Percentiles rank a stretch among this genome's conserved stretches.
Conservation (phyloP, 2,888 invertebrate genomes). For the Melanostoma mellinum region DNA sequence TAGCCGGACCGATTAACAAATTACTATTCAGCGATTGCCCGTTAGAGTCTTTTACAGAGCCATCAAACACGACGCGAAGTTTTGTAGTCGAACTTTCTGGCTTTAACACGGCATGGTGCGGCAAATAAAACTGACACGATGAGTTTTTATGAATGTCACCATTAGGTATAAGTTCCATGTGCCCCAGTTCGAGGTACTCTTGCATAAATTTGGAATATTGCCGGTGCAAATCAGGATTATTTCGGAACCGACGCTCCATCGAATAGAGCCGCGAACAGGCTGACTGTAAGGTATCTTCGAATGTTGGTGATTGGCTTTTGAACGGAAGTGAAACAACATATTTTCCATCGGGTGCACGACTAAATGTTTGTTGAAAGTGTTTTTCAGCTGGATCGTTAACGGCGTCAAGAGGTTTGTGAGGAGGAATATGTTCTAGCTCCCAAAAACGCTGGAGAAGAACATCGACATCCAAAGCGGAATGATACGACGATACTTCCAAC, state of each 20-base stretch:
- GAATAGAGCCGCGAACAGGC: constrained; percentile 20
- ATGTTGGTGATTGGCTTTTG: constrained; percentile 15
- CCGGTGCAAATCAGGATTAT: constrained; percentile 13
- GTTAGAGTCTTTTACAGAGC: constrained; percentile 4
- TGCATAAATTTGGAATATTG: constrained; percentile 19
- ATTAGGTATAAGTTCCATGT: constrained; percentile 23
- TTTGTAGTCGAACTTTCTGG: constrained; percentile 28
- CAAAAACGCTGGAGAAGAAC: constrained; percentile 44
- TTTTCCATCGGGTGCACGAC: constrained; percentile 40
- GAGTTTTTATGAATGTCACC: neutral
- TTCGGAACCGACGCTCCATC: constrained; percentile 36
- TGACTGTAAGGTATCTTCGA: constrained; percentile 23
- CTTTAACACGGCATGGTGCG: constrained; percentile 26
- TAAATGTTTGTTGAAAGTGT: constrained; percentile 25
- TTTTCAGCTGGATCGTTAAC: constrained; percentile 43
- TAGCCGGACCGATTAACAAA: constrained; percentile 12
- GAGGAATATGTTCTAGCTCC: constrained; percentile 55
- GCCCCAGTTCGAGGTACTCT: constrained; percentile 34
- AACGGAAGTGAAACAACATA: constrained; percentile 50
- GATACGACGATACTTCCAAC: constrained; percentile 14
- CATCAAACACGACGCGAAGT: constrained; percentile 13
- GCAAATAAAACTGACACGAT: constrained; percentile 11
- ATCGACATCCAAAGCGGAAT: constrained; percentile 36
- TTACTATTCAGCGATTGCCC: constrained; percentile 4
- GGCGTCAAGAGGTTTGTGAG: constrained; percentile 35